A percentile compares a stretch with the other conserved stretches of the same genome.
Evolutionary conservation across 1,140 invertebrate species (phyloP).

Genomic region (Aphidius gifuensis): DNA sequence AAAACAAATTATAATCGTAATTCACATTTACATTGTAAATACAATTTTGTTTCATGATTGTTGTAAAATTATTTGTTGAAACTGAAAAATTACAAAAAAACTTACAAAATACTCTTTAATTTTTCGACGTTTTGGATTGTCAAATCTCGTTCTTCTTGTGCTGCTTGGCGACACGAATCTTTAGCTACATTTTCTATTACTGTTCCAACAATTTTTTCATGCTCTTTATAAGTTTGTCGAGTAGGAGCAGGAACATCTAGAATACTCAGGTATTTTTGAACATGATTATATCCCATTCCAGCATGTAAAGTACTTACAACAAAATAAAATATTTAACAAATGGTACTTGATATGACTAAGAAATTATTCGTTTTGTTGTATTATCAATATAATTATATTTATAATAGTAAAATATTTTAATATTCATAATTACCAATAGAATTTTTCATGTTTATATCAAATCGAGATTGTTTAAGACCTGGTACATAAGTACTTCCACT

Average conservation of each 20-base stretch:
- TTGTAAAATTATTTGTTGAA: not conserved
- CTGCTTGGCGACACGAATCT: constrained; percentile 13
- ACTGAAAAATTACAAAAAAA: not conserved
- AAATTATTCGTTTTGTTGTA: no score
- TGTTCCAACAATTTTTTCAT: constrained; percentile 20
- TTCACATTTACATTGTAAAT: not conserved
- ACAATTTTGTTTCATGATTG: not conserved
- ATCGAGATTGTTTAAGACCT: not conserved
- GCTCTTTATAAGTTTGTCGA: constrained; percentile 21
- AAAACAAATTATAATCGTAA: no score
- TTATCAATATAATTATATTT: no score
- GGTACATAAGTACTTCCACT: not conserved
- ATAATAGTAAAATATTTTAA: no score
- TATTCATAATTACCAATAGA: constrained; percentile 4
- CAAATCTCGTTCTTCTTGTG: constrained; percentile 4
- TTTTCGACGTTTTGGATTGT: constrained; percentile 8
- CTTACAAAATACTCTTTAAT: constrained; percentile 10
- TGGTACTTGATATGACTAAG: no score
- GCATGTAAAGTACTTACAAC: constrained; percentile 21
- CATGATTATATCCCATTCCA: constrained; percentile 23
- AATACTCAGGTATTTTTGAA: constrained; percentile 19
- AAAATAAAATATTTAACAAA: not conserved
- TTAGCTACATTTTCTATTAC: constrained; percentile 13
- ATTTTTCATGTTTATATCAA: constrained; percentile 15
- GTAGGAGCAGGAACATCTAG: constrained; percentile 18